Evolutionary conservation across 2,113 vertebrate genomes (phyloP).

Genomic region (Ctenomys sociabilis): DNA sequence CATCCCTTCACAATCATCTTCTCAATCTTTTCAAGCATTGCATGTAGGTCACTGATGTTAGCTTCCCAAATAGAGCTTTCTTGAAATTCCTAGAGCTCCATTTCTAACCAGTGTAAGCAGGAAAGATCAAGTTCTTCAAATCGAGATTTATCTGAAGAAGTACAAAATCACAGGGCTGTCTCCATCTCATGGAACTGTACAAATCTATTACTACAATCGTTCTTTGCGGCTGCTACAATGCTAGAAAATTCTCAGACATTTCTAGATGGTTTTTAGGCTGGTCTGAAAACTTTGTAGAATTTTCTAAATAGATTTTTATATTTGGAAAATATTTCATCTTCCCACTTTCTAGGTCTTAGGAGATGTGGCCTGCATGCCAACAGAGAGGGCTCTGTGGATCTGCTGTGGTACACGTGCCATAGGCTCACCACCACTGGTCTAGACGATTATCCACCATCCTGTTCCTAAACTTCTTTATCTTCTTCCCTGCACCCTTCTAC

Average conservation of each 20-base stretch:
- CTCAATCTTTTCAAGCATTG: neutral
- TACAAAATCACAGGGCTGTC: neutral
- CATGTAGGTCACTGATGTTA: neutral
- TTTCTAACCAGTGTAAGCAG: neutral
- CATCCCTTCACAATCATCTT: neutral
- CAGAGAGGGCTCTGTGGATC: neutral
- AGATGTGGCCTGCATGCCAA: neutral
- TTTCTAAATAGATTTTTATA: neutral
- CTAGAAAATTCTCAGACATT: neutral
- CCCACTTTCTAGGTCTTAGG: neutral
- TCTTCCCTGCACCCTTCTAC: neutral
- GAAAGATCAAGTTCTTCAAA: neutral
- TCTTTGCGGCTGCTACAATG: neutral
- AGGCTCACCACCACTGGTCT: neutral
- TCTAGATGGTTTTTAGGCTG: neutral
- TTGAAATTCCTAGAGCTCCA: neutral
- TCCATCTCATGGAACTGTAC: neutral
- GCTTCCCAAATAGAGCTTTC: neutral
- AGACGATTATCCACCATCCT: neutral
- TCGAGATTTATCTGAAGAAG: neutral
- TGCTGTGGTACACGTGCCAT: neutral
- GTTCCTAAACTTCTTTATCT: neutral
- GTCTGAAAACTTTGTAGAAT: neutral
- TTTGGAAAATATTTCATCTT: neutral
- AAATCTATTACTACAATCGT: neutral